Conservation (phyloP, 2,888 invertebrate genomes). For the Iselma pallidipennis region DNA sequence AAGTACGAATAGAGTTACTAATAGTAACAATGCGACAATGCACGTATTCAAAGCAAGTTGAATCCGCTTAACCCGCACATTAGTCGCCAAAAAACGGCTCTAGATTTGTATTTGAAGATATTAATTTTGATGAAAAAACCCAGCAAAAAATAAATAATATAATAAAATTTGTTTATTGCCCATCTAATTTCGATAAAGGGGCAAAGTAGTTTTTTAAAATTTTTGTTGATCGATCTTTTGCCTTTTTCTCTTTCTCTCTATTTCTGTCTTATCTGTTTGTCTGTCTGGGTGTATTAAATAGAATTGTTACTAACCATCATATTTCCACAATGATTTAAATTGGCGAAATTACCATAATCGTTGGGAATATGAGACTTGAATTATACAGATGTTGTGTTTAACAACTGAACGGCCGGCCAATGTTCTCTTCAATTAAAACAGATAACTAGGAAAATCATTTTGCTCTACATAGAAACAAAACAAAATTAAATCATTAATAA, state of each 20-base stretch:
- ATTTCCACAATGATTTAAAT: neutral
- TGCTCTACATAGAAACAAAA: neutral
- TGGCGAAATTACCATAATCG: neutral
- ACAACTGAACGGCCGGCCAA: conserved; percentile 18
- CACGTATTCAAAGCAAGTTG: too few relatives aligned
- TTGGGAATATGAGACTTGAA: neutral
- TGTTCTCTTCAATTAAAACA: conserved; percentile 24
- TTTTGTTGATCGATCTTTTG: too few relatives aligned
- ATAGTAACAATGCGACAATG: too few relatives aligned
- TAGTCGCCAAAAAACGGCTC: too few relatives aligned
- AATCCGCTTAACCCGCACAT: too few relatives aligned
- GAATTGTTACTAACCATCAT: neutral
- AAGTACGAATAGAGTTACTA: too few relatives aligned
- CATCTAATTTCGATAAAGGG: conserved; percentile 18
- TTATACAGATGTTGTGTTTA: neutral
- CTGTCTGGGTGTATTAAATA: neutral
- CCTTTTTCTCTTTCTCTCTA: neutral
- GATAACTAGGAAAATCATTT: neutral
- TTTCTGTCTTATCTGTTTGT: neutral
- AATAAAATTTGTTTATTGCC: too few relatives aligned
- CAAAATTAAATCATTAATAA: neutral
- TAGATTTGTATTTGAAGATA: too few relatives aligned
- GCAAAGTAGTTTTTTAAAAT: too few relatives aligned
- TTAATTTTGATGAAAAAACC: too few relatives aligned
- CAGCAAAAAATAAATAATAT: too few relatives aligned